phyloP scores from a whole-genome alignment of 2,888 invertebrate genomes.

The Prosopocoilus inquinatus region DNA sequence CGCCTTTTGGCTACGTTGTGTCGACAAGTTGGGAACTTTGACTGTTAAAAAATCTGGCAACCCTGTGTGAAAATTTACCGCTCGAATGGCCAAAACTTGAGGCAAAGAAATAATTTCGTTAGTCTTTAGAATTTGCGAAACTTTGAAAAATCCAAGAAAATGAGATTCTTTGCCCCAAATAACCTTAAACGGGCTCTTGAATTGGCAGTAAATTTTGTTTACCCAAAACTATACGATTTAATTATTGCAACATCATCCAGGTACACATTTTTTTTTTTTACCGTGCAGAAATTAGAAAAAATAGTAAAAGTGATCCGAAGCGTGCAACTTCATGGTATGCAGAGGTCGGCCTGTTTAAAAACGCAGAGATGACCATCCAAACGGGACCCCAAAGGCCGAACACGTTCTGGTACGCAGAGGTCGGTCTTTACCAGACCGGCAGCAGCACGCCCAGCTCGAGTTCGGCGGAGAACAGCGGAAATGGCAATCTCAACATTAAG shows the following conservation, averaged over 20 bases:
- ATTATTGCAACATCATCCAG: background rate
- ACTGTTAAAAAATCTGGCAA: no score
- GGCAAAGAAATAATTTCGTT: no score
- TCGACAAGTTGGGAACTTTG: no score
- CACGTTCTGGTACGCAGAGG: slow-evolving; percentile 63
- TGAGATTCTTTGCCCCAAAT: no score
- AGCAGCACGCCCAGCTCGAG: slow-evolving; percentile 48
- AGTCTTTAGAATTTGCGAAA: no score
- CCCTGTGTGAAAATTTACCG: no score
- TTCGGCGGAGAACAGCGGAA: slow-evolving; percentile 46
- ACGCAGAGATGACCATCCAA: slow-evolving; percentile 25
- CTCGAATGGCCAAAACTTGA: no score
- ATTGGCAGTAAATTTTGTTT: background rate
- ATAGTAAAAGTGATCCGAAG: slow-evolving; percentile 51
- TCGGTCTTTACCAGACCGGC: slow-evolving; percentile 62
- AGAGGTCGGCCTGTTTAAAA: slow-evolving; percentile 61
- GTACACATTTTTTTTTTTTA: background rate
- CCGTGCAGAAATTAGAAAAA: slow-evolving; percentile 32
- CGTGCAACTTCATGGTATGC: slow-evolving; percentile 68
- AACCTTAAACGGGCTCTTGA: no score
- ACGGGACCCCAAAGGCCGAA: slow-evolving; percentile 30
- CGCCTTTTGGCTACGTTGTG: no score
- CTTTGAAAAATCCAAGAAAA: no score
- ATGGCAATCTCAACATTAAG: slow-evolving; percentile 34
- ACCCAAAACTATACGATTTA: background rate